Conservation (phyloP, 1,140 invertebrate species). For the Panagrolaimus sp. region DNA sequence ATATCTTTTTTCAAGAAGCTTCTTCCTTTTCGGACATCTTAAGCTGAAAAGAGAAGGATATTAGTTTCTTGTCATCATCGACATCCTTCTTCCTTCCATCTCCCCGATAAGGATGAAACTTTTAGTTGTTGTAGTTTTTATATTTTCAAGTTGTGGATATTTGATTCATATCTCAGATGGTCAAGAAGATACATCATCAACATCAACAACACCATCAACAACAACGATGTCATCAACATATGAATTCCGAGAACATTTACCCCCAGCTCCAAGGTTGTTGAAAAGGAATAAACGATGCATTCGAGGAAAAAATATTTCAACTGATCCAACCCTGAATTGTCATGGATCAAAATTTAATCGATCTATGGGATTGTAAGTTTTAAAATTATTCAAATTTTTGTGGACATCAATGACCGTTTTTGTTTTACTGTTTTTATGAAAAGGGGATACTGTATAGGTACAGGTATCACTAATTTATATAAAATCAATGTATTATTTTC, state of each 20-base stretch:
- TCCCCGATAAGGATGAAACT: too few relatives aligned
- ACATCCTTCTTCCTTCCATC: too few relatives aligned
- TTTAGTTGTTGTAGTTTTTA: neutral
- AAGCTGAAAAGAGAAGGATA: too few relatives aligned
- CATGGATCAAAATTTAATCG: constrained; percentile 20
- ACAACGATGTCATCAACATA: neutral
- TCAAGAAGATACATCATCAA: too few relatives aligned
- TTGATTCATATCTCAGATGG: neutral
- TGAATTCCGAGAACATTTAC: constrained; percentile 15
- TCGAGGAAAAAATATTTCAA: neutral
- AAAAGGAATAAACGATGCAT: constrained; percentile 14
- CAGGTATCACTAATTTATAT: too few relatives aligned
- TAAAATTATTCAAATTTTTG: too few relatives aligned
- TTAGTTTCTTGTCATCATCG: too few relatives aligned
- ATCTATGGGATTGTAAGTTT: constrained; percentile 22
- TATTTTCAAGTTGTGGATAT: neutral
- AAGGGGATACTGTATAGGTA: too few relatives aligned
- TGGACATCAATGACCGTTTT: too few relatives aligned
- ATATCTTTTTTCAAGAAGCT: neutral
- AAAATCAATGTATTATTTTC: too few relatives aligned
- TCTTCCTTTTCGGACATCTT: neutral
- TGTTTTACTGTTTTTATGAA: too few relatives aligned
- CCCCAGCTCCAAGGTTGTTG: constrained; percentile 11
- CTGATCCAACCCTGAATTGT: constrained; percentile 17
- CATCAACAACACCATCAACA: too few relatives aligned